Evolutionary conservation across 2,888 invertebrate species (phyloP), one percentile per base, ranked within the genome.

Genomic region (Nipponacmea schrenckii): DNA sequence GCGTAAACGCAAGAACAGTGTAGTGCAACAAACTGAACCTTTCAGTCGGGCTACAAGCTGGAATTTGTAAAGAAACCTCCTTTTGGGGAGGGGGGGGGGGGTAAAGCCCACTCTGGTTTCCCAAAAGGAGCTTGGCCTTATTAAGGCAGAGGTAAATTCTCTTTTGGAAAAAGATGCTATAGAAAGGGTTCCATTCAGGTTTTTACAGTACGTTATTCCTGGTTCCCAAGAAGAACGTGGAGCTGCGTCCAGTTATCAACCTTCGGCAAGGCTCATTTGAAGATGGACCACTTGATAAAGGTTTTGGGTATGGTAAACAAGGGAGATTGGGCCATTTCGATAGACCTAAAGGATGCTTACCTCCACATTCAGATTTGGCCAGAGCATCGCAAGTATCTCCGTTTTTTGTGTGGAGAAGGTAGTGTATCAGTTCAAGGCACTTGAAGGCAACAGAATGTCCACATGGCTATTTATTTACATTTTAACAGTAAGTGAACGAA

Each of bases 161-260:
- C 63, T 74, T n/a, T 64, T 74, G 44, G 31, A 31, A 67, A 73
- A n/a, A 71, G 44, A 73, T 74, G 3, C n/a, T 24, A 15, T 20
- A 56, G n/a, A 45, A 15, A 2, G 26, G 73, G 46, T 50, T 39
- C 10, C 64, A 71, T 10, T 14, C 24, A 67, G 74, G 77, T 73
- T 77, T 76, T 56, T 77, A 77, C 77, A 74, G 74, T 63, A 73
- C 77, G 26, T 69, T 73, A 70, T 77, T 75, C 68, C 68, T 72
- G 44, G 73, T 71, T 26, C 44, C 65, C 46, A 73, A 76, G 46
- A 74, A 74, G 64, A 68, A 48, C 15, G 65, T n/a, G 56, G 56
- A 56, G 20, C 56, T 56, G n/a, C 20, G 56, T 20, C 56, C 56
- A 8, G 56, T 56, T 71, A 72, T 72, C 65, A 76, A 74, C 62